Conservation (phyloP, 1,140 invertebrate genomes). For the Aphis gossypii region DNA sequence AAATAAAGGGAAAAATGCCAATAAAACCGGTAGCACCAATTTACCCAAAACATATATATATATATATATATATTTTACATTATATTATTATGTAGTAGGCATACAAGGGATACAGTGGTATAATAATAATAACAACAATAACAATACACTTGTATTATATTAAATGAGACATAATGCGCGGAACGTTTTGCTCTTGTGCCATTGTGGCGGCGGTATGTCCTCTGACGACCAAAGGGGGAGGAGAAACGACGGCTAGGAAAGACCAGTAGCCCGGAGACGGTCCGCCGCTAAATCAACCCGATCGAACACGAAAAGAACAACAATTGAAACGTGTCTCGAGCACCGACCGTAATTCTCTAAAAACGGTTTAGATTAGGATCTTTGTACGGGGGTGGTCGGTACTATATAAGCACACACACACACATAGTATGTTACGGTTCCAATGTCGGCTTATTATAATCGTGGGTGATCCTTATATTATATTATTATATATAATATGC, state of each 20-base stretch:
- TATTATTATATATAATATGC: background rate
- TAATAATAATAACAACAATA: background rate
- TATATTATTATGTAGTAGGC: background rate
- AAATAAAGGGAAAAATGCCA: background rate
- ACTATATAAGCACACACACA: too few species aligned
- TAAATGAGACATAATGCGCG: conserved; percentile 23
- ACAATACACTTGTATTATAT: background rate
- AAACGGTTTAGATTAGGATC: conserved; percentile 57
- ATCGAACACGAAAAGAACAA: conserved; percentile 39
- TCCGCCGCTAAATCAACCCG: conserved; percentile 48
- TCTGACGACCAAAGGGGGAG: background rate
- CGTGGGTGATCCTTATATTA: conserved; percentile 48
- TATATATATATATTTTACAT: too few species aligned
- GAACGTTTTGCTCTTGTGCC: conserved; percentile 6
- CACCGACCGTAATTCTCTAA: conserved; percentile 33
- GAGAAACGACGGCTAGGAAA: background rate
- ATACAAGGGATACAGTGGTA: background rate
- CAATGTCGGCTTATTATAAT: conserved; percentile 18
- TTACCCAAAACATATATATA: background rate
- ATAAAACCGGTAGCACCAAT: background rate
- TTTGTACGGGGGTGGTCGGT: conserved; percentile 35
- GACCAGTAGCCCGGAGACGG: conserved; percentile 48
- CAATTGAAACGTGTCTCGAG: conserved; percentile 51
- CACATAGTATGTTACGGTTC: background rate
- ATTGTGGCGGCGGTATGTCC: conserved; percentile 5